These are phyloP conservation scores for Numenius arquata DNA, from an alignment of 2,113 vertebrate genomes.

Conservation along the genomic window DNA sequence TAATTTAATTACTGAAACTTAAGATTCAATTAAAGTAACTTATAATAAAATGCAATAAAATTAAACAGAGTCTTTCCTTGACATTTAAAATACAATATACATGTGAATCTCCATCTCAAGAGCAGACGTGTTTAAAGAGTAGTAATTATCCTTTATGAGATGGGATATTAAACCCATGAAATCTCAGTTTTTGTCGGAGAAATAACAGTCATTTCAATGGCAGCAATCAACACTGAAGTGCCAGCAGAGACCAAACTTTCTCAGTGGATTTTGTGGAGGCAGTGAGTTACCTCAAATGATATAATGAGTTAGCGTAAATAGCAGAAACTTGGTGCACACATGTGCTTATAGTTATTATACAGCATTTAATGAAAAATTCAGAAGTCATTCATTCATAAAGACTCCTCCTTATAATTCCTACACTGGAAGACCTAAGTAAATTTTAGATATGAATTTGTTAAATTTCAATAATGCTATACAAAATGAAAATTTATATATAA, in stretches of 20 bases:
- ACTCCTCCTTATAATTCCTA: not conserved
- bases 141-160: slow-evolving; percentile 52
- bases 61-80: not conserved
- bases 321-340: not conserved
- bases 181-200: not conserved
- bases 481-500: fast-evolving
- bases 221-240: not conserved
- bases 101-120: not conserved
- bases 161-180: slow-evolving; percentile 11
- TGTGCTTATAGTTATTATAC: not conserved
- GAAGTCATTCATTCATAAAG: not conserved
- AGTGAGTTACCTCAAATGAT: not conserved
- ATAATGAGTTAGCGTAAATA: fast-evolving
- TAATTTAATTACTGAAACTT: slow-evolving; percentile 55
- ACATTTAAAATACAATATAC: slow-evolving; percentile 59
- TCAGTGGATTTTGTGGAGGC: not conserved
- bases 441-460: not conserved
- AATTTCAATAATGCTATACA: fast-evolving
- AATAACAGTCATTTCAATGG: not conserved
- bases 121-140: slow-evolving; percentile 31
- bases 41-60: slow-evolving; percentile 36
- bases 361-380: not conserved
- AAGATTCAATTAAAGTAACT: slow-evolving; percentile 61
- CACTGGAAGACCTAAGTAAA: not conserved
- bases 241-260: not conserved